Evolutionary conservation across 92 coral and sea anemone genomes (phyloP), one percentile per base, ranked within the genome.

Genomic region (Parazoanthus atlanticus): DNA sequence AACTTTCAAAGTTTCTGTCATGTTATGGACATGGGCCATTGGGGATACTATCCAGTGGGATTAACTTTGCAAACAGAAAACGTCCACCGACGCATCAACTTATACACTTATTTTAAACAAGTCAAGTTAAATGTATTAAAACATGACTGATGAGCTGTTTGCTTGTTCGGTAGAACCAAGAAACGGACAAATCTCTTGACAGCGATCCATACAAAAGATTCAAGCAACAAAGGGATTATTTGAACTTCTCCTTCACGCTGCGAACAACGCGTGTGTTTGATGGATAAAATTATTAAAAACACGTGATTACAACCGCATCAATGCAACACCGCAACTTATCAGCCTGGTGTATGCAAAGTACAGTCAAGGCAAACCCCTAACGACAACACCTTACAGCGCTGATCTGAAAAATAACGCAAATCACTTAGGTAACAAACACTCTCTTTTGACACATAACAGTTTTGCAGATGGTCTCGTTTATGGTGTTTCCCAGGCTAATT

Each of bases 361-460:
- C 29, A 58, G 10, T 34, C 34, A 17, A 58, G 26, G 21, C 16
- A 8, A 78, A 46, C 43, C 41, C 9, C 4, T 70, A 9, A n/a
- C 64, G 54, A 84, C 17, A 32, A 69, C 77, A 13, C 67, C 40
- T 70, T 46, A 67, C 65, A 26, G 67, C 67, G 25, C 43, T 84
- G 67, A 21, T 71, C 36, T 67, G 25, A 43, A 28, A 41, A 11
- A 6, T 17, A 67, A 71, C 31, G 38, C 56, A 41, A 43, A 32
- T 84, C 78, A 40, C 78, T 84, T 69, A 26, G 66, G 43, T 69
- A 84, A 70, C 86, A 84, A 67, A 70, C 64, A 67, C 65, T 67
- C 43, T 5, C 29, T 31, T 19, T 36, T 65, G 58, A 40, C 7
- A 26, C 26, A 10, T 25, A 34, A 21, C 10, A 29, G 17, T 15